Percentiles rank a stretch among this genome's conserved stretches.
Evolutionary conservation across 2,113 vertebrate species (phyloP).

Genomic region (Odocoileus hemionus): DNA sequence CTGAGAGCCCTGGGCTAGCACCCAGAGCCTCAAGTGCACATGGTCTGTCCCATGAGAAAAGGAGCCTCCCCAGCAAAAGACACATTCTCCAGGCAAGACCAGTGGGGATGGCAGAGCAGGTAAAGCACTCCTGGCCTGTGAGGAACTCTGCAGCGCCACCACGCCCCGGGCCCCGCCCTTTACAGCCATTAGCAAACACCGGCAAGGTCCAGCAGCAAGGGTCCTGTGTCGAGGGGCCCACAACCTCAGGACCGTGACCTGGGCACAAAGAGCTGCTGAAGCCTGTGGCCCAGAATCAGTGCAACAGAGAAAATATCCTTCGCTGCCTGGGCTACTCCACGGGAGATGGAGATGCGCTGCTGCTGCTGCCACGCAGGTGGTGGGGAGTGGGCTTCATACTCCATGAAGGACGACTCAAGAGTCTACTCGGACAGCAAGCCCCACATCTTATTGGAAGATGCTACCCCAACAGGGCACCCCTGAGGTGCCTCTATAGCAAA

Average conservation of each 20-base stretch:
- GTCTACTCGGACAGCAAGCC: not conserved
- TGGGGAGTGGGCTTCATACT: fast-evolving
- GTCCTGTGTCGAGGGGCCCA: fast-evolving
- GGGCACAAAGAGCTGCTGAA: not conserved
- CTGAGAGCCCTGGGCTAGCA: too few relatives aligned
- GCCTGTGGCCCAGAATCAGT: not conserved
- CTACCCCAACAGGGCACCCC: fast-evolving
- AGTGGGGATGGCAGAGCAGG: fast-evolving
- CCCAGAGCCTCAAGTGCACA: not conserved
- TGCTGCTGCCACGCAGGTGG: fast-evolving
- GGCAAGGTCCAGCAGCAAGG: not conserved
- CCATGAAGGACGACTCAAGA: fast-evolving
- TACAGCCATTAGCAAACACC: fast-evolving
- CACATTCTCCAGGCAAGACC: not conserved
- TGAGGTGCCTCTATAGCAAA: fast-evolving
- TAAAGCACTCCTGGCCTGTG: not conserved
- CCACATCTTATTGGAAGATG: fast-evolving
- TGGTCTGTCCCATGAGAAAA: fast-evolving
- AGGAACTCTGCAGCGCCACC: not conserved
- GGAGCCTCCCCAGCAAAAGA: not conserved
- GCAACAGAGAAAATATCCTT: not conserved
- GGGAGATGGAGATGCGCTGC: fast-evolving
- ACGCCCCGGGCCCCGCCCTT: fast-evolving
- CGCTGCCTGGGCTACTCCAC: not conserved
- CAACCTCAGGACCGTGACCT: not conserved